Conservation (phyloP, 2,888 invertebrate species). For the Ennomos erosarius region DNA sequence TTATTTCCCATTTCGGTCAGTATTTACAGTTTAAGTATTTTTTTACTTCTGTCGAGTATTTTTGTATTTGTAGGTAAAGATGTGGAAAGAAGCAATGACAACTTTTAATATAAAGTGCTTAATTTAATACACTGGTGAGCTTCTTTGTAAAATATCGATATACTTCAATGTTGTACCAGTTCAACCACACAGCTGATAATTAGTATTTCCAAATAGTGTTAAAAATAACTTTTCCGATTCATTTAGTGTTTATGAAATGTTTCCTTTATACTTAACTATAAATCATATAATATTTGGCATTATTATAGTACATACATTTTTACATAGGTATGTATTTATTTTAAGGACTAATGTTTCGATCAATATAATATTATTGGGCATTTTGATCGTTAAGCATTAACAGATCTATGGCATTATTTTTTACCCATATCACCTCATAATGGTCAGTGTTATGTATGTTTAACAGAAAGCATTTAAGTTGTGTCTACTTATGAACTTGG, state of each 20-base stretch:
- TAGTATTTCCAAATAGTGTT: constrained; percentile 31
- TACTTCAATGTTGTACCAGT: constrained; percentile 19
- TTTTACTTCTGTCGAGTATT: constrained; percentile 65
- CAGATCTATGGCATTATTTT: constrained; percentile 70
- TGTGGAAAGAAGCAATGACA: constrained; percentile 64
- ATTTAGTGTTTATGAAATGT: constrained; percentile 46
- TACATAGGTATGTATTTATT: constrained; percentile 55
- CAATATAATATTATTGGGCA: constrained; percentile 58
- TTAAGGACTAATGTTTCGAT: constrained; percentile 57
- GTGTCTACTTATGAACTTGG: constrained; percentile 52
- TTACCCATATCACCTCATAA: constrained; percentile 72
- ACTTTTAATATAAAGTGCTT: constrained; percentile 8
- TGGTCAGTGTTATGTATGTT: constrained; percentile 71
- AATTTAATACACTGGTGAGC: constrained; percentile 8
- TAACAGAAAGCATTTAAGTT: constrained; percentile 76
- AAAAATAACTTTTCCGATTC: constrained; percentile 37
- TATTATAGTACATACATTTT: constrained; percentile 57
- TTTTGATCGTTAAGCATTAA: constrained; percentile 58
- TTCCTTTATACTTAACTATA: constrained; percentile 51
- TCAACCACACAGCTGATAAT: constrained; percentile 32
- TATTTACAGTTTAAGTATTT: constrained; percentile 84
- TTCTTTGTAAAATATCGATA: constrained; percentile 4
- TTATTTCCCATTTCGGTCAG: constrained; percentile 85
- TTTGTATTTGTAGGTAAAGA: constrained; percentile 63
- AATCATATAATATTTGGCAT: constrained; percentile 58